These are phyloP conservation scores for Drosophila niveifrons DNA, from an alignment of 2,888 invertebrate species.

Conservation along the genomic window DNA sequence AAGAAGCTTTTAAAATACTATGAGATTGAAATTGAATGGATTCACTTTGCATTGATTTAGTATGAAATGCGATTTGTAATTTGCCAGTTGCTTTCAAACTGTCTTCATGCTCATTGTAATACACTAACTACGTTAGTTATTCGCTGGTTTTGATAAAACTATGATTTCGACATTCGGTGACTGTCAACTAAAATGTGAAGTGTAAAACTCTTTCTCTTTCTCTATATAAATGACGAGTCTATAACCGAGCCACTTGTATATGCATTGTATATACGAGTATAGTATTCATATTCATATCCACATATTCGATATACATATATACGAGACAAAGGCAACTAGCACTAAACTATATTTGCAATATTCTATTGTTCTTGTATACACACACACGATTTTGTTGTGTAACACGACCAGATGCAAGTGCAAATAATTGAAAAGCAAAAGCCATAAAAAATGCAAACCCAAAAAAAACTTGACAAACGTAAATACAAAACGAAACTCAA, in stretches of 20 bases:
- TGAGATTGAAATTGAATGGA: too few relatives aligned
- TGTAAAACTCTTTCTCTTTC: not conserved
- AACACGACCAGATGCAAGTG: constrained; percentile 57
- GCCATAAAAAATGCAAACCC: constrained; percentile 64
- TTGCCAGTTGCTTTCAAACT: not conserved
- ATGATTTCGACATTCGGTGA: not conserved
- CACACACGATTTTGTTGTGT: not conserved
- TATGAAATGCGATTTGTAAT: not conserved
- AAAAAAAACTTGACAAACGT: constrained; percentile 60
- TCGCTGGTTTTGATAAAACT: not conserved
- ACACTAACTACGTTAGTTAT: not conserved
- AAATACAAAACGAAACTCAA: constrained; percentile 45
- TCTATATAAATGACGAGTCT: not conserved
- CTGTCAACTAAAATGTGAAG: not conserved
- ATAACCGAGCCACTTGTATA: too few relatives aligned
- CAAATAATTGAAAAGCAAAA: constrained; percentile 66
- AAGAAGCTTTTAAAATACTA: too few relatives aligned
- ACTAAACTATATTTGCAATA: constrained; percentile 24
- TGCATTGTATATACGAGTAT: too few relatives aligned
- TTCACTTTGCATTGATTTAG: not conserved
- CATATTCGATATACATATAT: constrained; percentile 16
- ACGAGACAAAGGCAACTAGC: constrained; percentile 35
- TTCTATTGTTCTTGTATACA: constrained; percentile 17
- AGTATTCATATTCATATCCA: constrained; percentile 13
- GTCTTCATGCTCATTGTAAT: not conserved